A percentile compares a stretch with the other conserved stretches of the same genome.
Evolutionary conservation across 2,888 invertebrate genomes (phyloP).

Genomic region (Athripsodes cinereus): DNA sequence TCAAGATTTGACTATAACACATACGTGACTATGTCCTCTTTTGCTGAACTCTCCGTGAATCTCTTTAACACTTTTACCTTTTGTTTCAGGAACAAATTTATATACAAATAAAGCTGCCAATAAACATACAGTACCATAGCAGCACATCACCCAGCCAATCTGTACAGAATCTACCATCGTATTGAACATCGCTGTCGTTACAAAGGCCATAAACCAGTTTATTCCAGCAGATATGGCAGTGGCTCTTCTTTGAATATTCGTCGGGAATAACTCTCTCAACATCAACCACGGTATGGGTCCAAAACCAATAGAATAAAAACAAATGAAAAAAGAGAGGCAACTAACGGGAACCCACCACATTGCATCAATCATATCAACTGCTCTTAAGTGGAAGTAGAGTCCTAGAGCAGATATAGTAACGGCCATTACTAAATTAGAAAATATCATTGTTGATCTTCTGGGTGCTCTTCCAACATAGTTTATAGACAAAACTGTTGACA

Average conservation of each 20-base stretch:
- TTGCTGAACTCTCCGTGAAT: conserved; percentile 51
- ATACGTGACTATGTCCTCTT: conserved; percentile 41
- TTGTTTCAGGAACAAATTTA: conserved; percentile 64
- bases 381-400: conserved; percentile 39
- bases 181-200: conserved; percentile 57
- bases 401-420: conserved; percentile 47
- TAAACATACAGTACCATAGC: conserved; percentile 57
- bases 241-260: conserved; percentile 56
- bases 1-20: conserved; percentile 35
- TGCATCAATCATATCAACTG: conserved; percentile 9
- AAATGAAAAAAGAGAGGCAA: conserved; percentile 51
- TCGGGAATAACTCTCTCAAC: conserved; percentile 60
- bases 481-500: conserved; percentile 52
- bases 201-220: conserved; percentile 65
- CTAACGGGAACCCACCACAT: conserved; percentile 52
- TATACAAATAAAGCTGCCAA: conserved; percentile 57
- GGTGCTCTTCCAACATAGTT: conserved; percentile 55
- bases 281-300: conserved; percentile 71
- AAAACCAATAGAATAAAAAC: conserved; percentile 58
- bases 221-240: conserved; percentile 61
- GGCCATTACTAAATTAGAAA: conserved; percentile 55
- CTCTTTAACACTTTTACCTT: conserved; percentile 50
- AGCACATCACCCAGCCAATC: conserved; percentile 58
- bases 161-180: conserved; percentile 50
- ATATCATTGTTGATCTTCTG: conserved; percentile 54